A percentile compares a stretch with the other conserved stretches of the same genome.
Conservation (phyloP, 2,797 vertebrate species). For the Poeciliopsis turneri region DNA sequence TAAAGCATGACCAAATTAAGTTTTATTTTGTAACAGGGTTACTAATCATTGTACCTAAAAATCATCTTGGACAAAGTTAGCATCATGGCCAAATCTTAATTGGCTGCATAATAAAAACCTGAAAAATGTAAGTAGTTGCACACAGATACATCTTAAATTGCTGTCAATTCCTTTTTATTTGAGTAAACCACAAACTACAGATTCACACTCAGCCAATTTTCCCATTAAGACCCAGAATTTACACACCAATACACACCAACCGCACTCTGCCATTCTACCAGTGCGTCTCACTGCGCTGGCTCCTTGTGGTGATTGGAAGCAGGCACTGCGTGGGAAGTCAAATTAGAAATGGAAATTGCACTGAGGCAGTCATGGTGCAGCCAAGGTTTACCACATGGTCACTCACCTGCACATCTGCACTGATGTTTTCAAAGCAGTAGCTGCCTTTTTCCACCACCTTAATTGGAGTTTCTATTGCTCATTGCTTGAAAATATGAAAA, state of each 20-base stretch:
- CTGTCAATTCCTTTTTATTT: background rate
- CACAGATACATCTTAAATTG: background rate
- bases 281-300: constrained; percentile 30
- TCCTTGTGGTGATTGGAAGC: constrained; percentile 83
- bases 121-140: background rate
- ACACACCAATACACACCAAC: constrained; percentile 23
- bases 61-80: background rate
- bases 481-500: constrained; percentile 64
- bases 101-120: background rate
- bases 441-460: constrained; percentile 71
- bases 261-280: constrained; percentile 38
- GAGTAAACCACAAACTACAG: constrained; percentile 27
- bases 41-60: background rate
- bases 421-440: constrained; percentile 81
- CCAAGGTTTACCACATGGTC: constrained; percentile 87
- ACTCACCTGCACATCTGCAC: constrained; percentile 93
- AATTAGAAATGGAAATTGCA: constrained; percentile 92
- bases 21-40: background rate
- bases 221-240: constrained; percentile 21
- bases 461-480: constrained; percentile 66
- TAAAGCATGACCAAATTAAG: background rate
- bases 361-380: constrained; percentile 79
- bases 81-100: background rate
- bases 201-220: constrained; percentile 26
- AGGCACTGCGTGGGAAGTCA: constrained; percentile 93